Evolutionary conservation across 2,888 invertebrate species (phyloP).

Genomic region (Mythimna pallens): DNA sequence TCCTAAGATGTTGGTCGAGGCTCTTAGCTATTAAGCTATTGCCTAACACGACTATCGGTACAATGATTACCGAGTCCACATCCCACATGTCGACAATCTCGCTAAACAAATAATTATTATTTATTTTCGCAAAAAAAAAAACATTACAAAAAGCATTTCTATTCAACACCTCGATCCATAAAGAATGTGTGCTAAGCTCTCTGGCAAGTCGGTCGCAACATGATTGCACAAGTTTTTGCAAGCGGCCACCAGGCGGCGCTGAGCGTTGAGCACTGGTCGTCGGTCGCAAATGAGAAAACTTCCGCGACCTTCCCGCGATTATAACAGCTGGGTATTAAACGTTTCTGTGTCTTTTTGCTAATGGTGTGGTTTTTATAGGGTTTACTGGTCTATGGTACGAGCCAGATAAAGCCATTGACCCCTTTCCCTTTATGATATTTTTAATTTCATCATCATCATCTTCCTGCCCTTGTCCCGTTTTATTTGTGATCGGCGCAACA

Average conservation of each 20-base stretch:
- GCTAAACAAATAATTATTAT: too few relatives aligned
- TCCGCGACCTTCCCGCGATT: conserved; percentile 51
- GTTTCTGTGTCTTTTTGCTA: conserved; percentile 38
- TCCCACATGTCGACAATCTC: too few relatives aligned
- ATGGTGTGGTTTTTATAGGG: background rate
- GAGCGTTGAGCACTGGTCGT: conserved; percentile 24
- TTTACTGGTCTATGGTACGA: too few relatives aligned
- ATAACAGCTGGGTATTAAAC: conserved; percentile 51
- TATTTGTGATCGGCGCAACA: too few relatives aligned
- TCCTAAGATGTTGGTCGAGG: too few relatives aligned
- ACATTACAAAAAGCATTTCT: conserved; percentile 21
- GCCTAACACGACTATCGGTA: too few relatives aligned
- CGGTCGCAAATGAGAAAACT: conserved; percentile 68
- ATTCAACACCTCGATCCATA: conserved; percentile 33
- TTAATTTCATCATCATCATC: too few relatives aligned
- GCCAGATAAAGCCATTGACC: too few relatives aligned
- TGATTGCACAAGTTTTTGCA: conserved; percentile 65
- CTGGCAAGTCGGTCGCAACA: conserved; percentile 56
- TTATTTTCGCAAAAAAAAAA: background rate
- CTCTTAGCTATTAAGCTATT: too few relatives aligned
- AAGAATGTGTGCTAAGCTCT: conserved; percentile 54
- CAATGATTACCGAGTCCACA: too few relatives aligned
- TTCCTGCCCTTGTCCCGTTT: too few relatives aligned
- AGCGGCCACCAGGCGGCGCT: conserved; percentile 42
- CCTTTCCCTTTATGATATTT: too few relatives aligned